Percentiles rank a stretch among this genome's conserved stretches.
phyloP scores from a whole-genome alignment of 2,113 vertebrate species.

The Caranx melampygus region DNA sequence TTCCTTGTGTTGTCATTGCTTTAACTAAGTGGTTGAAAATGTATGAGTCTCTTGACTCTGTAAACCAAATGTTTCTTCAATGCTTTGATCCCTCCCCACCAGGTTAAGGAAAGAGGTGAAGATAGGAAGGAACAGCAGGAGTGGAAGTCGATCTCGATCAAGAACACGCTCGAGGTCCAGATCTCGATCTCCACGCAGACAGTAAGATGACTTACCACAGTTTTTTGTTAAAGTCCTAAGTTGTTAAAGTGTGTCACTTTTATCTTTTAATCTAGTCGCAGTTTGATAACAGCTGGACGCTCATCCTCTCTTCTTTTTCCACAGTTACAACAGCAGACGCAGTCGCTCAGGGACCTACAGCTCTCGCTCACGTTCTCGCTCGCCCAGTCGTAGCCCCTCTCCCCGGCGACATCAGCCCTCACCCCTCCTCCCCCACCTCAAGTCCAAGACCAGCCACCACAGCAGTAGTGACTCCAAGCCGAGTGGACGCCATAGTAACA shows the following conservation, averaged over 20 bases:
- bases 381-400: conserved; percentile 93
- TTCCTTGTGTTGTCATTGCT: neutral
- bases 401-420: conserved; percentile 92
- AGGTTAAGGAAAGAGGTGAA: conserved; percentile 96
- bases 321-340: conserved; percentile 94
- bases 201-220: conserved; percentile 84
- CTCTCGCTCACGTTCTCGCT: conserved; percentile 93
- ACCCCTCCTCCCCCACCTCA: conserved; percentile 85
- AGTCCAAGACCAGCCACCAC: conserved; percentile 91
- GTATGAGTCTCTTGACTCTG: neutral
- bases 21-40: neutral
- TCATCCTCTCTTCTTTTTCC: neutral
- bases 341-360: conserved; percentile 98
- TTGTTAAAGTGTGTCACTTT: neutral
- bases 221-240: neutral
- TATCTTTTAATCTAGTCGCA: neutral
- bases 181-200: conserved; percentile 91
- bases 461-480: conserved; percentile 89
- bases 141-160: conserved; percentile 89
- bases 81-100: too few relatives aligned
- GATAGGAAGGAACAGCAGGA: conserved; percentile 92
- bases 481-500: conserved; percentile 85
- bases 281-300: neutral
- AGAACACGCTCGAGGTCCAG: conserved; percentile 92
- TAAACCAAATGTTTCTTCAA: neutral